Base-by-base conservation (phyloP, 2,888 invertebrate genomes). In the Syrista parreyssii region DNA sequence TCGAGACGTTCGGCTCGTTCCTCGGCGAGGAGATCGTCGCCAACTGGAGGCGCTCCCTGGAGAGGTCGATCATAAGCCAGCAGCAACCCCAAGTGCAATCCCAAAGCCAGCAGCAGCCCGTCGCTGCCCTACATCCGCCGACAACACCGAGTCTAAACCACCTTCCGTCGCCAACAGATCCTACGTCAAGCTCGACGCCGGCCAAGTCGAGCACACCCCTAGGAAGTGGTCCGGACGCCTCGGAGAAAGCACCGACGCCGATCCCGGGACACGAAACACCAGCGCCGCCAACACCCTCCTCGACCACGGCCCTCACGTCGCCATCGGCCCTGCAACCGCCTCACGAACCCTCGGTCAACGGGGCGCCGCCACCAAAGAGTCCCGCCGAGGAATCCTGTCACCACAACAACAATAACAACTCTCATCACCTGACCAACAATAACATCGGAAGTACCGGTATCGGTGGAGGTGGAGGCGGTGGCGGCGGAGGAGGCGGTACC, bases 21-120 rank as follows among this genome's bases (percentile, higher is more conserved):
- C 93, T 96, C 90, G 97, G 97, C 92, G 96, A 96, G 92, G 96
- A 96, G 92, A 95, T 97, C 91, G 96, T 96, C 91, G 95, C 94
- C 87, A 95, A 95, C 91, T 96, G 96, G 95, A 94, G 96, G 89
- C 94, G 95, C 87, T 94, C 94, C 87, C 93, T 95, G 89, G 95
- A 95, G 90, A 88, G 91, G 83, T 89, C 91, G 82, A 89, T 91
- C 87, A 90, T 91, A 87, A 90, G 85, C 83, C 89, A 90, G 83
- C 90, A 90, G 80, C 89, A 89, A 74, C 89, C 87, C 30, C 88
- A 87, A 32, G 89, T 88, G 40, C 87, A 89, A 11, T 89, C 90
- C 4, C 89, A 89, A 11, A 88, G 88, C 0, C 88, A 87, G 4
- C 86, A 85, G 4, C 86, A 86, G 3, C 80, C 84, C 74, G 78